Percentiles rank a stretch among this genome's conserved stretches.
Evolutionary conservation across 2,888 invertebrate species (phyloP).

Genomic region (Norana najaformis): DNA sequence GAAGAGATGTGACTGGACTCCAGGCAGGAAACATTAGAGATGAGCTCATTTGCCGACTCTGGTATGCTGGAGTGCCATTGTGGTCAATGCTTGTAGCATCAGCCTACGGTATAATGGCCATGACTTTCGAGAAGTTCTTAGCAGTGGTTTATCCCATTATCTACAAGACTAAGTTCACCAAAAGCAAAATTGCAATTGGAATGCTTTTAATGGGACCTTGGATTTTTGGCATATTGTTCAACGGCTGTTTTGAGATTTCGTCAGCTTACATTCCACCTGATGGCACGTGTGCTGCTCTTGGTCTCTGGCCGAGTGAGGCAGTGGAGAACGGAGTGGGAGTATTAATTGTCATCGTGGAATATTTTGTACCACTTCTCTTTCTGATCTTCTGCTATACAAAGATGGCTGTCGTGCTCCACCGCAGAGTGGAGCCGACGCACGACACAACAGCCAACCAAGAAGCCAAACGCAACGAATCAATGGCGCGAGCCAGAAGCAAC

Average conservation of each 20-base stretch:
- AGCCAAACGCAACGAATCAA: constrained; percentile 3
- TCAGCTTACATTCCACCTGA: constrained; percentile 26
- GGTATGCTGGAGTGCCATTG: constrained; percentile 32
- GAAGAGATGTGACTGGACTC: not conserved
- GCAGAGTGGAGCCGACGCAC: constrained; percentile 26
- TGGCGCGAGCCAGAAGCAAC: constrained; percentile 24
- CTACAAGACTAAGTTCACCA: constrained; percentile 34
- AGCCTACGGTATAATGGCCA: constrained; percentile 38
- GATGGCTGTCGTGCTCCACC: constrained; percentile 33
- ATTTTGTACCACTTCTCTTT: constrained; percentile 34
- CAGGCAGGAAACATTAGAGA: not conserved
- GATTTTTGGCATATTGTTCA: constrained; percentile 33
- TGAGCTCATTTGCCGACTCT: constrained; percentile 37
- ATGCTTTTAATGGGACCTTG: constrained; percentile 28
- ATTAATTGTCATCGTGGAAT: constrained; percentile 32
- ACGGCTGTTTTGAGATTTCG: constrained; percentile 33
- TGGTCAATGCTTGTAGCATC: constrained; percentile 38
- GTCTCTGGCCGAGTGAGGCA: constrained; percentile 23
- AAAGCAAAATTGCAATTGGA: not conserved
- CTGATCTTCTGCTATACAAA: constrained; percentile 30
- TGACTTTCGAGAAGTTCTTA: constrained; percentile 40
- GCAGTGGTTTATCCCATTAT: constrained; percentile 38
- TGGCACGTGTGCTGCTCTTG: constrained; percentile 25
- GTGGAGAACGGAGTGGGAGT: constrained; percentile 27
- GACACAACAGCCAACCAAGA: not conserved